Conservation (phyloP, 2,113 vertebrate species). For the Myotis yumanensis region DNA sequence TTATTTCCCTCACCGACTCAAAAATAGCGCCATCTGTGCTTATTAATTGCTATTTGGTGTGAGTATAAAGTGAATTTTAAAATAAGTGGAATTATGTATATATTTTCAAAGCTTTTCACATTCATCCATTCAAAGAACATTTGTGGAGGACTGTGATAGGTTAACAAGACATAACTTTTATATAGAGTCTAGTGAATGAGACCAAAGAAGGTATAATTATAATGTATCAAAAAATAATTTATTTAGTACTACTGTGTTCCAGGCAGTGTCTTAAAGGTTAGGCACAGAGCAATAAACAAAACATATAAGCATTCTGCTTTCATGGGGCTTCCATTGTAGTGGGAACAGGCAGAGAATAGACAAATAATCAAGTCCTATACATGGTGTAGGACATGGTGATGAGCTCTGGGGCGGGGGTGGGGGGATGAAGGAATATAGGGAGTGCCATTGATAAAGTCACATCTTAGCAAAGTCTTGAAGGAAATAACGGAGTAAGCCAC, state of each 20-base stretch:
- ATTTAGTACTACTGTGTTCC: not conserved
- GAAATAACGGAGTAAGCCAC: not conserved
- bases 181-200: not conserved
- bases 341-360: not conserved
- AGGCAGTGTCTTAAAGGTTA: not conserved
- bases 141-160: not conserved
- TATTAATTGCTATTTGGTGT: slow-evolving; percentile 26
- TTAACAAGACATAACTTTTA: not conserved
- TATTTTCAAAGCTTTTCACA: not conserved
- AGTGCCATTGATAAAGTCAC: not conserved
- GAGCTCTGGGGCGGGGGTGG: not conserved
- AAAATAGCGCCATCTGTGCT: slow-evolving; percentile 67
- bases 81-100: slow-evolving; percentile 20
- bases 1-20: slow-evolving; percentile 8
- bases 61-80: slow-evolving; percentile 1
- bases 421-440: not conserved
- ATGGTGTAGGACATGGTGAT: not conserved
- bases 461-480: not conserved
- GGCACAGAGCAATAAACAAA: not conserved
- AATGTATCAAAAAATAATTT: not conserved
- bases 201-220: not conserved
- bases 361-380: not conserved
- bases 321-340: not conserved
- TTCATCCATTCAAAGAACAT: slow-evolving; percentile 28
- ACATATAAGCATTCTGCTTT: not conserved